These are phyloP conservation scores for Notechis scutatus DNA, from an alignment of 2,113 vertebrate species.

Conservation along the genomic window DNA sequence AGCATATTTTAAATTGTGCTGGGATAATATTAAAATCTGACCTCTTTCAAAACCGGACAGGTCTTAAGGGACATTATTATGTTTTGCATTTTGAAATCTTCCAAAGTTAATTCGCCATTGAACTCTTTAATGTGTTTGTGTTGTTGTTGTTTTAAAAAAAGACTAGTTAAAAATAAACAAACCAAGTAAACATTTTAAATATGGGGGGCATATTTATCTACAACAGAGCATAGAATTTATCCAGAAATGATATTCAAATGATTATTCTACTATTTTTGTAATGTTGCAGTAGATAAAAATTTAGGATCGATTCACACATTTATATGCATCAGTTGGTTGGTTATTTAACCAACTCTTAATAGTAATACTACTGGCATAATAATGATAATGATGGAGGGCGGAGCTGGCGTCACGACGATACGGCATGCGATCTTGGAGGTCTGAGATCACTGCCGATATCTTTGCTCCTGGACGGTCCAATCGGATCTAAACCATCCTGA, in stretches of 20 bases:
- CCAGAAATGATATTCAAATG: neutral
- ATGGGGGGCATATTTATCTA: neutral
- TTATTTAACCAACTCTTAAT: neutral
- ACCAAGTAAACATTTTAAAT: neutral
- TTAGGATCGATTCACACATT: neutral
- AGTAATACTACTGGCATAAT: too few relatives aligned
- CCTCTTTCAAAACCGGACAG: slow-evolving; percentile 25
- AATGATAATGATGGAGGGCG: too few relatives aligned
- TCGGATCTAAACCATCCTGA: too few relatives aligned
- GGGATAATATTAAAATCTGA: slow-evolving; percentile 30
- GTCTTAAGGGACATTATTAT: slow-evolving; percentile 22
- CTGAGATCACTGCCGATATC: too few relatives aligned
- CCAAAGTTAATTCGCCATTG: neutral
- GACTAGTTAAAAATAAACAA: neutral
- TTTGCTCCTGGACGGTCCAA: too few relatives aligned
- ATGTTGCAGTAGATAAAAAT: neutral
- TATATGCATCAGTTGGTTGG: too few relatives aligned
- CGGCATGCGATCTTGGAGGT: too few relatives aligned
- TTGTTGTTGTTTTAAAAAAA: neutral
- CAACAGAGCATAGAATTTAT: neutral
- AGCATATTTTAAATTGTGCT: slow-evolving; percentile 37
- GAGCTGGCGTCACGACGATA: too few relatives aligned
- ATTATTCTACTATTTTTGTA: neutral
- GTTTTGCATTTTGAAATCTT: neutral
- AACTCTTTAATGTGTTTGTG: neutral